A percentile compares a stretch with the other conserved stretches of the same genome.
phyloP scores from a whole-genome alignment of 2,113 vertebrate genomes.

The Lonchura striata region DNA sequence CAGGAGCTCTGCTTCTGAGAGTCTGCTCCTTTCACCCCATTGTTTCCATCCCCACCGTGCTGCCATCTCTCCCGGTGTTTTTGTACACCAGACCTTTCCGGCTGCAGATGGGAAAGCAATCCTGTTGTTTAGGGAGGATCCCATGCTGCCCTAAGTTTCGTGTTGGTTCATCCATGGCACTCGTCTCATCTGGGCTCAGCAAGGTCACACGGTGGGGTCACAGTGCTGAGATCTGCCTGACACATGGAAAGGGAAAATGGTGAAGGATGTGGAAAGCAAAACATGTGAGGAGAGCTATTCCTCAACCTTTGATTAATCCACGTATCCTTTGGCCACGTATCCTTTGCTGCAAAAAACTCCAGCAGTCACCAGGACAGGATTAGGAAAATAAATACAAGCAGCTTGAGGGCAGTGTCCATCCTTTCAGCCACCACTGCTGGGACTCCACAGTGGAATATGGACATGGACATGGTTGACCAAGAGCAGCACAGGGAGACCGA shows the following conservation, averaged over 20 bases:
- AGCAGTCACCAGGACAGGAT: neutral
- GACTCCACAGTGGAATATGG: neutral
- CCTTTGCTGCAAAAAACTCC: neutral
- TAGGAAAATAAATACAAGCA: neutral
- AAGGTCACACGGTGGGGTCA: neutral
- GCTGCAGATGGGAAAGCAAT: fast-evolving
- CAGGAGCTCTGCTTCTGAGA: neutral
- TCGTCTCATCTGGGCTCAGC: neutral
- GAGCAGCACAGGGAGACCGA: no score
- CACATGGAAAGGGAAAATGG: neutral
- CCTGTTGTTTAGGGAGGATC: neutral
- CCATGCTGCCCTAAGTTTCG: no score
- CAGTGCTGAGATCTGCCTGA: neutral
- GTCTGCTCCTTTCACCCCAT: no score
- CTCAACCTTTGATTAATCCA: neutral
- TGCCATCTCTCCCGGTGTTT: neutral
- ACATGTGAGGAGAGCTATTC: neutral
- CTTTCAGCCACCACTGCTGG: fast-evolving
- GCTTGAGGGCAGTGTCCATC: neutral
- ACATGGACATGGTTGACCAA: no score
- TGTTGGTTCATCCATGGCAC: fast-evolving
- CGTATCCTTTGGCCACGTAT: neutral
- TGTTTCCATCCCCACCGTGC: neutral
- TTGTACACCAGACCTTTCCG: fast-evolving
- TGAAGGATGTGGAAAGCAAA: neutral